Evolutionary conservation across 1,140 invertebrate species (phyloP), one percentile per base, ranked within the genome.

Genomic region (Panonychus citri): DNA sequence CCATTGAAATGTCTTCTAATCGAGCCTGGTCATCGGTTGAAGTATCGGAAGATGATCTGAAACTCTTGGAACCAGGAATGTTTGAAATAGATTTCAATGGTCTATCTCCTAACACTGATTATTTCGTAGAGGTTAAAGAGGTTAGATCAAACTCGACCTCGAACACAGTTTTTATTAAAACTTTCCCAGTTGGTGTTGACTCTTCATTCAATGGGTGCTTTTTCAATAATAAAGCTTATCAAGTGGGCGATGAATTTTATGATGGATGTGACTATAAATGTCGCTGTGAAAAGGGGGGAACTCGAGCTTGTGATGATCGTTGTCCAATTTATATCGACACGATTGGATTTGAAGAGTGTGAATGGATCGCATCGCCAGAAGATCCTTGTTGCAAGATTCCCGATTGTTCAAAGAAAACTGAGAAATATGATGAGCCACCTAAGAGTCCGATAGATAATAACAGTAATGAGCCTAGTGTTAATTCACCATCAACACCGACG

Each of bases 371-470:
- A 61, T 80, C 84, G 66, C 76, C 80, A 5, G 77, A 78, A 17
- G 85, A 90, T 66, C 67, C 78, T 1, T 89, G 86, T 65, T 89
- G 86, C 62, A 83, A 80, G 42, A 76, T 84, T 59, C 79, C 84
- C 51, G 70, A 84, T 1, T 88, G 85, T 64, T 17, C 17, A 4
- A 51, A 25, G 10, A 46, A 43, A n/a, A 46, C 5, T 34, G 30
- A 34, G 12, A 34, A 34, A 12, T 5, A 34, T 12, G 30, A 34
- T 5, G 30, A 34, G 12, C 12, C 30, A 34, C 5, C 12, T 12
- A 34, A 34, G 12, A 34, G 12, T 12, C 30, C 30, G 12, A 34
- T 34, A 7, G 30, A 34, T 34, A n/a, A n/a, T n/a, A 34, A 34
- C 1, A 34, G 30, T 34, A 34, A 34, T 34, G 30, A 34, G 12